Evolutionary conservation across 2,797 vertebrate genomes (phyloP).

Genomic region (Apogon talboti): DNA sequence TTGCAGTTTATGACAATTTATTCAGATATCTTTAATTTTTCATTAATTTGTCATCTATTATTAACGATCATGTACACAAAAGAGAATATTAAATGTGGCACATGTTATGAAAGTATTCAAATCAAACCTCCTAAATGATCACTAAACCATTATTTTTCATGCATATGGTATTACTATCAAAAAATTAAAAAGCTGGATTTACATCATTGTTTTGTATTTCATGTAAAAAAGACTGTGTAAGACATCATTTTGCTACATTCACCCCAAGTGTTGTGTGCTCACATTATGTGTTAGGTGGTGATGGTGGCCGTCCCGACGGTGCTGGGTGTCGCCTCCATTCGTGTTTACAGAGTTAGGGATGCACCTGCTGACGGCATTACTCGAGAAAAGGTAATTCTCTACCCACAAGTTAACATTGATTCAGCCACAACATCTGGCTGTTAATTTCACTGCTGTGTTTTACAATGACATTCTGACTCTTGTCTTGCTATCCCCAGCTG

Average conservation of each 20-base stretch:
- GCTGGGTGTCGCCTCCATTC: constrained; percentile 85
- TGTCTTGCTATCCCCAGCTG: constrained; percentile 78
- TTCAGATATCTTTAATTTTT: too few relatives aligned
- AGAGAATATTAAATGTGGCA: not conserved
- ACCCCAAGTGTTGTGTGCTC: not conserved
- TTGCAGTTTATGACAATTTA: too few relatives aligned
- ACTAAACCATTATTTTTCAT: too few relatives aligned
- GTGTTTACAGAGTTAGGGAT: constrained; percentile 78
- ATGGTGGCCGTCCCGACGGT: constrained; percentile 85
- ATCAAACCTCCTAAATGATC: too few relatives aligned
- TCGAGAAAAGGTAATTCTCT: constrained; percentile 73
- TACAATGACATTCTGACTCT: not conserved
- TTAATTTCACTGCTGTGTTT: not conserved
- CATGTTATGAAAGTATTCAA: not conserved
- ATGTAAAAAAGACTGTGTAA: too few relatives aligned
- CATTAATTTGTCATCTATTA: not conserved
- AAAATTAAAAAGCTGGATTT: too few relatives aligned
- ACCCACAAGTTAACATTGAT: constrained; percentile 44
- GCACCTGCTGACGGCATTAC: constrained; percentile 53
- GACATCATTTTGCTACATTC: not conserved
- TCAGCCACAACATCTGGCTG: not conserved
- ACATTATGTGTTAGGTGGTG: constrained; percentile 77
- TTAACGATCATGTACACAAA: not conserved
- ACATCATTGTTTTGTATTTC: too few relatives aligned
- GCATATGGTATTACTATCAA: too few relatives aligned